phyloP scores from a whole-genome alignment of 2,888 invertebrate species.

The Eustalomyia histrio region DNA sequence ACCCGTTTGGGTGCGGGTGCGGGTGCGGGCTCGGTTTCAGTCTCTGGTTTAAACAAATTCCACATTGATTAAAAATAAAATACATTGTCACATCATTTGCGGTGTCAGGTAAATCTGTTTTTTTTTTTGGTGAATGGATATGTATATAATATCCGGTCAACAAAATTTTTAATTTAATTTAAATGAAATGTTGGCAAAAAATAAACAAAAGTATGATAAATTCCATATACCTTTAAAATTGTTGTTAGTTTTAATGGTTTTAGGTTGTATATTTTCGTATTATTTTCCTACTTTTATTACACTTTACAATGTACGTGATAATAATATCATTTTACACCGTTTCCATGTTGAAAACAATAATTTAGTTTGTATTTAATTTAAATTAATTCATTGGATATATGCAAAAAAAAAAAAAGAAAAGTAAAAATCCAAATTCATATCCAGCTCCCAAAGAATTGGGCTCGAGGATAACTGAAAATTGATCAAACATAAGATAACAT shows the following conservation, averaged over 20 bases:
- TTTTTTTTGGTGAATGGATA: neutral
- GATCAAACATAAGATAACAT: no score
- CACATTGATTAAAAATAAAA: neutral
- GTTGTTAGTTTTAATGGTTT: neutral
- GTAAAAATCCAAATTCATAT: no score
- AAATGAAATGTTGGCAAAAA: slow-evolving; percentile 1
- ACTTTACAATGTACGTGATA: slow-evolving; percentile 39
- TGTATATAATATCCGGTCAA: neutral
- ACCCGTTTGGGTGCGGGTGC: no score
- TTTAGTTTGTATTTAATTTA: no score
- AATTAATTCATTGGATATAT: no score
- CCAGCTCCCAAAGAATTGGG: no score
- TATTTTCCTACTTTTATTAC: slow-evolving; percentile 19
- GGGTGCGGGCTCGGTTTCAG: no score
- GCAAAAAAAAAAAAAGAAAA: no score
- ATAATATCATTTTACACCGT: slow-evolving; percentile 18
- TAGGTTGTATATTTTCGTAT: neutral
- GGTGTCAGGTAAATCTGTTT: neutral
- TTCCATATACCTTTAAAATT: slow-evolving; percentile 7
- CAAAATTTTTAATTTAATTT: neutral
- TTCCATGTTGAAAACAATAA: neutral
- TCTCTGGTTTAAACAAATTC: no score
- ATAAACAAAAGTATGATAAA: neutral
- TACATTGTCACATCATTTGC: neutral
- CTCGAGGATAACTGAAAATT: no score